Conservation (phyloP, 2,113 vertebrate species). For the Lucifuga dentata region DNA sequence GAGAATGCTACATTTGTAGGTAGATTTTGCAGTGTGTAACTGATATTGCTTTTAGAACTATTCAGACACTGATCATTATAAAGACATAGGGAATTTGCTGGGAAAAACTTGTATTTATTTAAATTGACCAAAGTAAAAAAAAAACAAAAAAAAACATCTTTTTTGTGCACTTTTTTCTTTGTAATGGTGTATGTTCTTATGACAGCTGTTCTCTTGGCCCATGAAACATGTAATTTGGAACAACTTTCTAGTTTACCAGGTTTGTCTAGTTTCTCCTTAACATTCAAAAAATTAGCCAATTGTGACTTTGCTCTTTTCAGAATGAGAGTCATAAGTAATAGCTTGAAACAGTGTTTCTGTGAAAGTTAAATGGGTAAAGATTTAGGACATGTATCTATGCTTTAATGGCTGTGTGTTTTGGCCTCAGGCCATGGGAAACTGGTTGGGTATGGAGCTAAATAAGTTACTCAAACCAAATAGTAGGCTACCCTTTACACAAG, state of each 20-base stretch:
- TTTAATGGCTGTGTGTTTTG: slow-evolving; percentile 38
- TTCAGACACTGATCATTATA: no score
- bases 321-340: not conserved
- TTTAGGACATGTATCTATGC: slow-evolving; percentile 2
- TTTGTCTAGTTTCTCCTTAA: slow-evolving; percentile 29
- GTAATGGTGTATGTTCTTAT: not conserved
- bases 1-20: not conserved
- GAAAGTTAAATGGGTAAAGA: slow-evolving; percentile 5
- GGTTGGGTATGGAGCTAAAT: slow-evolving; percentile 37
- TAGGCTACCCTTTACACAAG: slow-evolving; percentile 42
- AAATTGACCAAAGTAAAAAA: no score
- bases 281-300: not conserved
- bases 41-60: not conserved
- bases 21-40: not conserved
- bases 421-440: slow-evolving; percentile 53
- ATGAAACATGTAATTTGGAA: not conserved
- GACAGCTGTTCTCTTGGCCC: not conserved
- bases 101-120: no score
- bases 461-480: slow-evolving; percentile 46
- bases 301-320: not conserved
- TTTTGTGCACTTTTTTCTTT: not conserved
- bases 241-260: slow-evolving; percentile 33
- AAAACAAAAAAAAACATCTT: not conserved
- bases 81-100: no score
- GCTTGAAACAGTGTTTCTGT: not conserved